These are phyloP conservation scores for Gallinago undulata DNA, from an alignment of 2,113 vertebrate genomes.

Conservation along the genomic window DNA sequence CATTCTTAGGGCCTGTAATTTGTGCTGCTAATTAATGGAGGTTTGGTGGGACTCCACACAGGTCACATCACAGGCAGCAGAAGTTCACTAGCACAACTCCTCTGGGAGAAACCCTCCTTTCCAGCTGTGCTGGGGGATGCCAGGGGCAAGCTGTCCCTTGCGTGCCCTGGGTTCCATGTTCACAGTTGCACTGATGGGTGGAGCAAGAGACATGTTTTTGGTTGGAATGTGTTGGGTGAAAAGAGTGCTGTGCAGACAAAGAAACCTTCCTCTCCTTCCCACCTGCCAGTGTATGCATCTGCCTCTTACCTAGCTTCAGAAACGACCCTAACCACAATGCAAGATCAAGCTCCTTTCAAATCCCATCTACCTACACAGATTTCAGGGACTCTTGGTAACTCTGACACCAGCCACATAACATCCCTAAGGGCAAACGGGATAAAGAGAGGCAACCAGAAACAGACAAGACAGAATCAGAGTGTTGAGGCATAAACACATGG, in stretches of 20 bases:
- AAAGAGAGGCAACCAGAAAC: neutral
- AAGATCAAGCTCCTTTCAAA: neutral
- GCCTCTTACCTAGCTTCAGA: neutral
- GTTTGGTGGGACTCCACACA: neutral
- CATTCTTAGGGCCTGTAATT: neutral
- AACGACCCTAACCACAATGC: neutral
- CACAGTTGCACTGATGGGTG: neutral
- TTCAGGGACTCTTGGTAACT: neutral
- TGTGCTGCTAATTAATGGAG: neutral
- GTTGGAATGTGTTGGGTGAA: neutral
- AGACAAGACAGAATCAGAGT: neutral
- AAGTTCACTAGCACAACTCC: neutral
- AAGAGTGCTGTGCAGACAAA: neutral
- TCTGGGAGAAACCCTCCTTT: neutral
- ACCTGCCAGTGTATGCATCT: too few relatives aligned
- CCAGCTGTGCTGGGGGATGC: neutral
- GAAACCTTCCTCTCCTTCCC: neutral
- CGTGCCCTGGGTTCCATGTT: neutral
- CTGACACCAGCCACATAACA: neutral
- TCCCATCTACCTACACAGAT: neutral
- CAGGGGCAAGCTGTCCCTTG: neutral
- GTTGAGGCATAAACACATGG: neutral
- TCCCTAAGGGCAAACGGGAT: rapidly evolving
- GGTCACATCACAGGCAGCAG: neutral
- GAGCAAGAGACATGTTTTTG: neutral